Evolutionary conservation across 30 jellyfish, hydroid and myxozoan species (phyloP), one percentile per base, ranked within the genome.

Genomic region (Cassiopea andromeda): DNA sequence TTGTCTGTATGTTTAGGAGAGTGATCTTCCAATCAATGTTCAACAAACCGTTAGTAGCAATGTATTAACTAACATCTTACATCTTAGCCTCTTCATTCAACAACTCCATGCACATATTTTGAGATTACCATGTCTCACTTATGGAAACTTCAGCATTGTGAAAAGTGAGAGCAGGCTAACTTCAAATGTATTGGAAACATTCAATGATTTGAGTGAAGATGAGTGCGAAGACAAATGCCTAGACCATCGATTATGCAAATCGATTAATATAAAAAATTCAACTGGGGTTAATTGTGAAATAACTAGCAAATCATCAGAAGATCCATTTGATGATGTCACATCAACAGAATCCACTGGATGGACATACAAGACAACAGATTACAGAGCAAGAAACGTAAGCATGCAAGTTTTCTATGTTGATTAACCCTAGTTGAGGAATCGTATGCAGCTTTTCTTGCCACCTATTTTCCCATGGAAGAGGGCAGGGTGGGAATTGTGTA

Each of bases 131-230:
- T 81, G 90, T 73, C 7, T 38, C 58, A 69, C 45, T 15, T 81
- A 81, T 81, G 90, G 90, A 61, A 81, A 81, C 69, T 81, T 81
- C 72, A 68, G 90, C 82, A 66, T 81, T n/a, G 70, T 38, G 72
- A 68, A 67, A n/a, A 45, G 10, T 1, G 90, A 73, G 4, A 12
- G 12, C 72, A 66, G 15, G 3, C 82, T 81, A 2, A 18, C 68
- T n/a, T 81, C 82, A 8, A 48, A 69, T 70, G 80, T 70, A 5
- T 48, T 81, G 72, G 49, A 46, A 43, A 43, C 73, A 1, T 60
- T 81, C 45, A 54, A 66, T n/a, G 19, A 38, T 43, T 47, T 48
- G 70, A n/a, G 44, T 45, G 82, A 44, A 6, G 82, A 66, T 18
- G 81, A 43, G 67, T 81, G 90, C 57, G 81, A 81, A 81, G 50